Evolutionary conservation across 2,888 invertebrate species (phyloP), one percentile per base, ranked within the genome.

Genomic region (Apamea monoglypha): DNA sequence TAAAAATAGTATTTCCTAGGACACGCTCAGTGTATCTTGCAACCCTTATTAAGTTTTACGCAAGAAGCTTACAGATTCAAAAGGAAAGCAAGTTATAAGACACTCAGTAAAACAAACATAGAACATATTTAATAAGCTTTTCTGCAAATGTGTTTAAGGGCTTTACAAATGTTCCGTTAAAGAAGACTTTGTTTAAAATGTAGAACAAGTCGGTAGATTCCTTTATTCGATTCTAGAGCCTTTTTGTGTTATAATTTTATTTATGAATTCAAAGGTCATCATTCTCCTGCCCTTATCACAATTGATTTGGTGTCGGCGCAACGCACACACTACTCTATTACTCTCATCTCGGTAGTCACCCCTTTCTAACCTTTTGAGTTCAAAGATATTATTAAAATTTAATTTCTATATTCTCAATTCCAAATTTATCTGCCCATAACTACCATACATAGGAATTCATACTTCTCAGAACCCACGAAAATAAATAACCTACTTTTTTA

Each of bases 71-170:
- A 29, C 32, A 56, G 8, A 53, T 74, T 64, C 36, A 81, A 84
- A 67, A 36, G 53, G 25, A 32, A 40, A 64, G n/a, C 47, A 44
- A 56, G 56, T 18, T 36, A 10, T 71, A 14, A 21, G 36, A 29
- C 68, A 83, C 71, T 76, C 50, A 81, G 68, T 32, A 47, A 40
- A 44, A 64, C 53, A 74, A 81, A 81, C 81, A 76, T 61, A 40
- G 67, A 72, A 77, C 68, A 74, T 80, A 84, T 74, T 84, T 68
- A 69, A 71, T 68, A 44, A 74, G 63, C 14, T 1, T n/a, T n/a
- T 16, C 59, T 36, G 64, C n/a, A 53, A 66, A 72, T 72, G 47
- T 68, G 44, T 64, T 36, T n/a, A 61, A 50, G 50, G 18, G 47
- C 16, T 67, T 50, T 36, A 25, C 0, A 72, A 64, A 66, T 64